Conservation (phyloP, 2,113 vertebrate genomes). For the Atractosteus spatula region DNA sequence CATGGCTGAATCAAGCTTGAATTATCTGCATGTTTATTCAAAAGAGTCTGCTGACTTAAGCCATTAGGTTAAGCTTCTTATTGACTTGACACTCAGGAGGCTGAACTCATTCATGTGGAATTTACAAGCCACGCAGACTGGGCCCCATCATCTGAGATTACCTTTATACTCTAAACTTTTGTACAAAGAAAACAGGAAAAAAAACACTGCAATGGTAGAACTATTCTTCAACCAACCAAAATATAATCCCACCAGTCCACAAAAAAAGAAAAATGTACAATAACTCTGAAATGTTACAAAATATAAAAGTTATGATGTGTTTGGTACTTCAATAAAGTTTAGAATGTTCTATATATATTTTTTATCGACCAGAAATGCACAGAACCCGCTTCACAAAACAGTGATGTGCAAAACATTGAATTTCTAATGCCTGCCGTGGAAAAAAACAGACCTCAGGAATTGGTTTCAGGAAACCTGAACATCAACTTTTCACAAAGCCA, state of each 20-base stretch:
- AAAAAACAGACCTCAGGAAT: neutral
- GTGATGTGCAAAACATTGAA: conserved; percentile 39
- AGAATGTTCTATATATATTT: neutral
- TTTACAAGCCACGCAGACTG: neutral
- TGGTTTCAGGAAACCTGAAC: neutral
- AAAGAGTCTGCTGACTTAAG: too few relatives aligned
- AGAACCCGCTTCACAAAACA: conserved; percentile 60
- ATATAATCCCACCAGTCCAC: neutral
- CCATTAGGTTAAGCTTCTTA: too few relatives aligned
- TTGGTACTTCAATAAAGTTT: neutral
- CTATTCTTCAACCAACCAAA: neutral
- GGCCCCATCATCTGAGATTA: too few relatives aligned
- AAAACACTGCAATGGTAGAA: neutral
- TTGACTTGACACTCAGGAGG: too few relatives aligned
- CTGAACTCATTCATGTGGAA: too few relatives aligned
- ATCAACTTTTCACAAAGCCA: neutral
- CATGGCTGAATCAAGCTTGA: too few relatives aligned
- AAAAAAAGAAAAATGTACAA: neutral
- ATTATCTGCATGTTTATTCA: too few relatives aligned
- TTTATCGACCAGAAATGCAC: conserved; percentile 66
- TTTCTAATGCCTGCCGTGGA: neutral
- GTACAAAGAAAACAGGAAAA: neutral
- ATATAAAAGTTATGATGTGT: neutral
- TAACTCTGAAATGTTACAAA: neutral
- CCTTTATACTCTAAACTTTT: neutral